A percentile compares a stretch with the other conserved stretches of the same genome.
Evolutionary conservation across 2,113 vertebrate species (phyloP).

Genomic region (Benitochromis conjunctus): DNA sequence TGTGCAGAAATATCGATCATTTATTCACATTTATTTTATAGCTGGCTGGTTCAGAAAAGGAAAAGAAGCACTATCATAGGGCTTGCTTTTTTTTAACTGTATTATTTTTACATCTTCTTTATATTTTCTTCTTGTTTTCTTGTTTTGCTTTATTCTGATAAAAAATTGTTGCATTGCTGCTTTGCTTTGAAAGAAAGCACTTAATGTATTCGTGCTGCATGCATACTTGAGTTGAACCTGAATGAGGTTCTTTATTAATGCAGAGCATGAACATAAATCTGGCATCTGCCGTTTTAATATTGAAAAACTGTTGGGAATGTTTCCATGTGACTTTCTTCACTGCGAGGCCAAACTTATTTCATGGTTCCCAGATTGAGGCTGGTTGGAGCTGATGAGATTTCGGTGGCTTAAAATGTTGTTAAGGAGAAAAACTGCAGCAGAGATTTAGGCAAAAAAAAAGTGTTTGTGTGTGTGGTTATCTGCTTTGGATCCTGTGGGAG

Average conservation of each 20-base stretch:
- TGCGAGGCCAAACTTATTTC: not conserved
- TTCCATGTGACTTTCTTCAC: not conserved
- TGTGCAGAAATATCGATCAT: not conserved
- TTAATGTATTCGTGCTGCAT: not conserved
- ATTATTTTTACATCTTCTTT: not conserved
- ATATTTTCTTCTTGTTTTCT: not conserved
- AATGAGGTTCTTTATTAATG: slow-evolving; percentile 3
- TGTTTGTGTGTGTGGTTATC: not conserved
- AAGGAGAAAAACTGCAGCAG: not conserved
- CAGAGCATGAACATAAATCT: slow-evolving; percentile 4
- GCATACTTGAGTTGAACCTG: slow-evolving; percentile 6
- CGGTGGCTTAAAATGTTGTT: not conserved
- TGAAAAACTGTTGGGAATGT: not conserved
- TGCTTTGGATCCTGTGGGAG: not conserved
- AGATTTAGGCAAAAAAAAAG: not conserved
- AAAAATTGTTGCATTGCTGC: not conserved
- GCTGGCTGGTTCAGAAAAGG: not conserved
- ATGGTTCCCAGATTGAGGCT: not conserved
- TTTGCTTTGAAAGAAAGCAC: not conserved
- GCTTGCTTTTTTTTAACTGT: not conserved
- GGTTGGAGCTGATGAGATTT: not conserved
- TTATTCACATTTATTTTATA: not conserved
- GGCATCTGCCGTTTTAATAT: slow-evolving; percentile 2
- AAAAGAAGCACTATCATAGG: not conserved
- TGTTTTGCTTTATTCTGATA: not conserved